Percentiles rank a stretch among this genome's conserved stretches.
Evolutionary conservation across 2,113 vertebrate genomes (phyloP).

Genomic region (Aspidoscelis tigris): DNA sequence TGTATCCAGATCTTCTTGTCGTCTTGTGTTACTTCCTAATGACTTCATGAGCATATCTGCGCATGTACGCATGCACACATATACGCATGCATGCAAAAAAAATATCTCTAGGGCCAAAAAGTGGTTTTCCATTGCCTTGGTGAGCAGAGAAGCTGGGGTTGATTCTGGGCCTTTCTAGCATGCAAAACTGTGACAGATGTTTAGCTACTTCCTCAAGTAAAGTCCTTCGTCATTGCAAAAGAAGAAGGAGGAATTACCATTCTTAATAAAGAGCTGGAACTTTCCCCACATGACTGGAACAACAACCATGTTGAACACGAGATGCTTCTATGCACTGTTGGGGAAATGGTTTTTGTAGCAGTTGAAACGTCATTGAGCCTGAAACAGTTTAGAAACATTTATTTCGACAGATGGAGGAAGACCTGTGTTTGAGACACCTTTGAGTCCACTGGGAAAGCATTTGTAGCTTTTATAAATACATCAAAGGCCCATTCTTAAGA

Average conservation of each 20-base stretch:
- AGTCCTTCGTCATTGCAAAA: slow-evolving; percentile 11
- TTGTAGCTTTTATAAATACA: neutral
- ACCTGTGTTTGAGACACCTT: neutral
- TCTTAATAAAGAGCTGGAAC: slow-evolving; percentile 11
- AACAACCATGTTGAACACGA: slow-evolving; percentile 2
- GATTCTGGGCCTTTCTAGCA: no score
- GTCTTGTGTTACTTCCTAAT: no score
- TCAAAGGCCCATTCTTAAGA: neutral
- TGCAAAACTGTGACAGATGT: no score
- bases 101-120: no score
- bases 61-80: no score
- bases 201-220: neutral
- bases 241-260: neutral
- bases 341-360: neutral
- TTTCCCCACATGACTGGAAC: slow-evolving; percentile 1
- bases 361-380: neutral
- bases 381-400: slow-evolving; percentile 13
- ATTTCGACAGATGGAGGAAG: neutral
- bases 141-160: no score
- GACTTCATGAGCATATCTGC: no score
- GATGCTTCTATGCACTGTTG: neutral
- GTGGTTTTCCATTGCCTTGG: no score
- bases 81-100: no score
- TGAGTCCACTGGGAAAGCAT: neutral
- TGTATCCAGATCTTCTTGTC: no score